Conservation (phyloP, 2,888 invertebrate genomes). For the Pogonocherus hispidulus region DNA sequence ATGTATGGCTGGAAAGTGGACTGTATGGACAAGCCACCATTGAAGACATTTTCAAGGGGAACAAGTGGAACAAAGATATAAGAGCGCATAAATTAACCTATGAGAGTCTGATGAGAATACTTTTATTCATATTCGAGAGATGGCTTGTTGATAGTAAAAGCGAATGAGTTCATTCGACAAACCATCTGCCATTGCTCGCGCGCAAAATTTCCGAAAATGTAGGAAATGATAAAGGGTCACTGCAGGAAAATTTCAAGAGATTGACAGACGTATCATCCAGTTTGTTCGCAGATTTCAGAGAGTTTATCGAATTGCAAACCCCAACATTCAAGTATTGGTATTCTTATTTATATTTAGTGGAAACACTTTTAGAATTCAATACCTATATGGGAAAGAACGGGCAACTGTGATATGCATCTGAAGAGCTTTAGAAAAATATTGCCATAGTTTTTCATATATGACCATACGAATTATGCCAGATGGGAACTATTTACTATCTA, state of each 20-base stretch:
- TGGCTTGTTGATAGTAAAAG: conserved; percentile 40
- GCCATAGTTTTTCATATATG: conserved; percentile 42
- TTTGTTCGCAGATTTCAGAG: conserved; percentile 22
- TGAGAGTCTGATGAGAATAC: conserved; percentile 40
- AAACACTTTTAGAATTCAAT: conserved; percentile 38
- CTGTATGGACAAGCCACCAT: conserved; percentile 37
- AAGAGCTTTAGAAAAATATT: conserved; percentile 40
- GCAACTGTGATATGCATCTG: conserved; percentile 39
- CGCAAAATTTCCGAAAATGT: background rate
- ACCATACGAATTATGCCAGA: conserved; percentile 33
- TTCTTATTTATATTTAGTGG: conserved; percentile 27
- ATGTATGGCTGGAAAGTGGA: conserved; percentile 45
- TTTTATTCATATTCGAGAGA: conserved; percentile 24
- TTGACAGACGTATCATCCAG: conserved; percentile 3
- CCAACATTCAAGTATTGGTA: conserved; percentile 36
- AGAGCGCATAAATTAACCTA: conserved; percentile 46
- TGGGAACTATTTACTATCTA: conserved; percentile 35
- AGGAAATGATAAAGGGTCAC: conserved; percentile 1
- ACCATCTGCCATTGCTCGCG: conserved; percentile 7
- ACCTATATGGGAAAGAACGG: conserved; percentile 35
- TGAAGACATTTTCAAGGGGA: conserved; percentile 31
- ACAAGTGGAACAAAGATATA: conserved; percentile 41
- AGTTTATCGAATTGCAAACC: conserved; percentile 32
- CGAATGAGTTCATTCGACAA: conserved; percentile 23
- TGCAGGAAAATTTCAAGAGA: conserved; percentile 24